Conservation (phyloP, 2,888 invertebrate genomes). For the Meteorus cinctellus region DNA sequence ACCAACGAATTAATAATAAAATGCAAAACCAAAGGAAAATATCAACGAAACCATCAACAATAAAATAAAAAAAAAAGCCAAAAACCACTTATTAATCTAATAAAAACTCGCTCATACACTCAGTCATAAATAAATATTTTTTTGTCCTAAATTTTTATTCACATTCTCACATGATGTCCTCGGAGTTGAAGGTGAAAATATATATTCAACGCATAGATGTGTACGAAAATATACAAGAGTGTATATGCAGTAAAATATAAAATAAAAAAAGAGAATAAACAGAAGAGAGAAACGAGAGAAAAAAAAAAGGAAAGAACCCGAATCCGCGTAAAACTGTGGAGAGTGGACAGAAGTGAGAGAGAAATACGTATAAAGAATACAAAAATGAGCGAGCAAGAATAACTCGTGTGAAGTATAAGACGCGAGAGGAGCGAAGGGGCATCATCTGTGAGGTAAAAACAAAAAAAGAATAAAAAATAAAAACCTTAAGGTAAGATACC, state of each 20-base stretch:
- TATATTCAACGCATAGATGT: neutral
- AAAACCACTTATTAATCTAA: neutral
- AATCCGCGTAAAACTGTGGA: neutral
- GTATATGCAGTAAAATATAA: conserved; percentile 8
- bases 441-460: neutral
- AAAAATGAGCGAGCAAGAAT: neutral
- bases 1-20: neutral
- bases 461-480: conserved; percentile 28
- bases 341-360: neutral
- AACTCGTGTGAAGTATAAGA: conserved; percentile 4
- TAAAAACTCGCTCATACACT: neutral
- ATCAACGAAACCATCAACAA: neutral
- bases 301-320: conserved; percentile 19
- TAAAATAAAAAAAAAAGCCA: neutral
- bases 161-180: neutral
- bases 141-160: neutral
- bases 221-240: conserved; percentile 16
- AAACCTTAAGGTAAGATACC: conserved; percentile 54
- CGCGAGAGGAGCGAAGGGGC: neutral
- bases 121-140: neutral
- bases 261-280: conserved; percentile 5
- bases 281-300: conserved; percentile 24
- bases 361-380: neutral
- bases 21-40: conserved; percentile 38
- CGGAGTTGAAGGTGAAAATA: conserved; percentile 23